Percentiles rank a stretch among this genome's conserved stretches.
Evolutionary conservation across 2,797 vertebrate genomes (phyloP).

Genomic region (Apogon hyalosoma): DNA sequence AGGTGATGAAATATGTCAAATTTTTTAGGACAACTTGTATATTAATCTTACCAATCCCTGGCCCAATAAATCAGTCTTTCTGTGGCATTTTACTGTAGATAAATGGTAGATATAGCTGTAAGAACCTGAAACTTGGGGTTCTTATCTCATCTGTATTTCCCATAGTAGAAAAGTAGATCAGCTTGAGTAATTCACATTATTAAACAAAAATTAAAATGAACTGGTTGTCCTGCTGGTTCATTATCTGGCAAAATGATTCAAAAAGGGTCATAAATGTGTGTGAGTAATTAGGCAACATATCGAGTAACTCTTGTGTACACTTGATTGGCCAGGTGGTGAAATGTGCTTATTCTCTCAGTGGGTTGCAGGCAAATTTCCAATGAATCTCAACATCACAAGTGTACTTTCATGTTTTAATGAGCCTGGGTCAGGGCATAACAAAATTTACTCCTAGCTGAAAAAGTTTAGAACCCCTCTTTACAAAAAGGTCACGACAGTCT

Average conservation of each 20-base stretch:
- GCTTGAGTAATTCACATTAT: constrained; percentile 1
- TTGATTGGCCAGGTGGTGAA: constrained; percentile 40
- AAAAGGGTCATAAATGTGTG: constrained; percentile 15
- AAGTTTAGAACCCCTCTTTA: constrained; percentile 39
- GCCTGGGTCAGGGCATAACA: constrained; percentile 38
- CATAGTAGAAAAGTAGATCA: not conserved
- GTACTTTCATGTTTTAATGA: constrained; percentile 57
- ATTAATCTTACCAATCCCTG: not conserved
- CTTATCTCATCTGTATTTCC: constrained; percentile 2
- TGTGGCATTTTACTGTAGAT: not conserved
- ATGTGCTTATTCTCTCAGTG: constrained; percentile 23
- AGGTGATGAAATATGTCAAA: no score
- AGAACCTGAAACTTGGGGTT: not conserved
- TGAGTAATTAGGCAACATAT: constrained; percentile 33
- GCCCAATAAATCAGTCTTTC: no score
- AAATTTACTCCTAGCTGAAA: constrained; percentile 41
- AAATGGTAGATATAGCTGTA: not conserved
- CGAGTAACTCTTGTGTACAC: constrained; percentile 17
- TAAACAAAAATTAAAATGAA: constrained; percentile 1
- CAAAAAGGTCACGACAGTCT: constrained; percentile 46
- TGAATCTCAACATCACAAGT: constrained; percentile 40
- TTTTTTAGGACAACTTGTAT: no score
- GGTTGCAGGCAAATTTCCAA: constrained; percentile 34
- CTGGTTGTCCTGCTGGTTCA: constrained; percentile 6
- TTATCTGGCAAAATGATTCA: constrained; percentile 20